phyloP scores from a whole-genome alignment of 1,140 invertebrate genomes.

The Anoplolepis gracilipes region DNA sequence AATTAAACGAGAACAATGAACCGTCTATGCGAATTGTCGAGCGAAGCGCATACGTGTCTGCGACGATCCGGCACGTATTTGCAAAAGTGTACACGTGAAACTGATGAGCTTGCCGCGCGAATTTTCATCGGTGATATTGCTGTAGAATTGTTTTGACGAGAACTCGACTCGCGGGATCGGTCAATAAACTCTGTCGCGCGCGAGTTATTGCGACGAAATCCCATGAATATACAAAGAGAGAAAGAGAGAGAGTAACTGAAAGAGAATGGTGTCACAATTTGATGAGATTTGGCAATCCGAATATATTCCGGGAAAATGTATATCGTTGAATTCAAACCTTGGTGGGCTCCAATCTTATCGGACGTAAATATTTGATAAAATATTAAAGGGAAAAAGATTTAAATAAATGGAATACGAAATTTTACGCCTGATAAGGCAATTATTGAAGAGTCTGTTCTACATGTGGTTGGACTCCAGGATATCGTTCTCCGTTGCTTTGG shows the following conservation, averaged over 20 bases:
- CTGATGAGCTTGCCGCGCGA: constrained; percentile 19
- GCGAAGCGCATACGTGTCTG: constrained; percentile 2
- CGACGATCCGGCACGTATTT: constrained; percentile 26
- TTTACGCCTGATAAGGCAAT: not conserved
- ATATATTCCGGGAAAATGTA: not conserved
- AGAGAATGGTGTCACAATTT: constrained; percentile 10
- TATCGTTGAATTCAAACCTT: not conserved
- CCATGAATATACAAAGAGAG: constrained; percentile 2
- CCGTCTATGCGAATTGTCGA: constrained; percentile 19
- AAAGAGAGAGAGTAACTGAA: not conserved
- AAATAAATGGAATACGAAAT: not conserved
- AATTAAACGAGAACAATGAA: constrained; percentile 51
- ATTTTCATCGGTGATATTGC: constrained; percentile 40
- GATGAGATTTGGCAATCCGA: constrained; percentile 24
- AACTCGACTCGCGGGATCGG: not conserved
- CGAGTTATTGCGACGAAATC: constrained; percentile 39
- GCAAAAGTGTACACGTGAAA: not conserved
- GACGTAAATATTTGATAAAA: not conserved
- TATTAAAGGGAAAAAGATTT: constrained; percentile 7
- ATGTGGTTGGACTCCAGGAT: constrained; percentile 1
- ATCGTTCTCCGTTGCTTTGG: not conserved
- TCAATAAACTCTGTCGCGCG: constrained; percentile 28
- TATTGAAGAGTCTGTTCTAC: not conserved
- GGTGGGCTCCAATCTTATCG: not conserved
- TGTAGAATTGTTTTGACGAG: constrained; percentile 18